phyloP scores from a whole-genome alignment of 1,140 invertebrate genomes.

The Melipona quadrifasciata region DNA sequence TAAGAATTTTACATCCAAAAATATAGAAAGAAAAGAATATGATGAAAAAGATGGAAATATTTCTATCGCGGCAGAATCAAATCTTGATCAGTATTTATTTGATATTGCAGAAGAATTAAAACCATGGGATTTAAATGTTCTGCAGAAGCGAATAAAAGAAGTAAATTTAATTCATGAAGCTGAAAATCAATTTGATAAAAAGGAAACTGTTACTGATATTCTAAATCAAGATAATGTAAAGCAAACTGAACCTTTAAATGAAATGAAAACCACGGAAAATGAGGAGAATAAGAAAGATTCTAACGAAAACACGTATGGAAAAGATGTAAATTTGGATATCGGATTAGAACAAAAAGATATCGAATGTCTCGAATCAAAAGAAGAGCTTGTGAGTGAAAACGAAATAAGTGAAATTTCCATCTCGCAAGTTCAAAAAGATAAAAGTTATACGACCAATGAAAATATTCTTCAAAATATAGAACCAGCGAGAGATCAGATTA shows the following conservation, averaged over 20 bases:
- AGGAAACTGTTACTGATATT: not conserved
- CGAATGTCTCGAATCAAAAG: not conserved
- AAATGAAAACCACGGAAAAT: not conserved
- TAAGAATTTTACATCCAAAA: not conserved
- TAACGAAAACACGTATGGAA: no score
- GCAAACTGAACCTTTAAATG: not conserved
- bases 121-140: slow-evolving; percentile 47
- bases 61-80: slow-evolving; percentile 17
- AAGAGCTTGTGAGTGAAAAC: not conserved
- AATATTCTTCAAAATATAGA: not conserved
- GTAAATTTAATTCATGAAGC: slow-evolving; percentile 30
- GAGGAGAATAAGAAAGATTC: no score
- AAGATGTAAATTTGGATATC: not conserved
- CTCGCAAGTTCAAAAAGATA: not conserved
- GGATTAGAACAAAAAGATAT: not conserved
- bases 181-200: slow-evolving; percentile 1
- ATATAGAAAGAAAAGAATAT: not conserved
- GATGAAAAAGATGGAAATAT: not conserved
- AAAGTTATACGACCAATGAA: not conserved
- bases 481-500: not conserved
- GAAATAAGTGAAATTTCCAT: not conserved
- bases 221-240: not conserved
- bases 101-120: slow-evolving; percentile 51
- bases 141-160: slow-evolving; percentile 52
- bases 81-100: slow-evolving; percentile 44